Base-by-base conservation (phyloP, 2,797 vertebrate genomes). In the Oophaga sylvatica region DNA sequence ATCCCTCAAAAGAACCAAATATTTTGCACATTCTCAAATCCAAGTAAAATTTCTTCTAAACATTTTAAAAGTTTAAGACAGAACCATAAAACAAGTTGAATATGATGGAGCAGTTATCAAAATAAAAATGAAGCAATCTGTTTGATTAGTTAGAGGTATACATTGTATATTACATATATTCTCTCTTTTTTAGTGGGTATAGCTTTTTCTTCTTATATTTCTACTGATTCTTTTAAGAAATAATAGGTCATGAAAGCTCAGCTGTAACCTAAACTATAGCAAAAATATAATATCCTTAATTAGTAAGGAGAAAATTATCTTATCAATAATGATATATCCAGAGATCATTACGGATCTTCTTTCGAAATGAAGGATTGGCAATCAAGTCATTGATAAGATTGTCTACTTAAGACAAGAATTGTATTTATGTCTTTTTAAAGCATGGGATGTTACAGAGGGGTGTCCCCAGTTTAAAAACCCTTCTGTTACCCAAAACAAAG, bases 231-330 rank as follows among this genome's bases (percentile, higher is more conserved):
- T 53, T 89, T 86, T 86, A 83, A 79, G 65, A 86, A 89, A 89
- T 82, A 6, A 84, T 81, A 83, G 67, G 62, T 70, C 86, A 83
- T 73, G 88, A 86, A 89, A 71, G 84, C 80, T 80, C 65, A 73
- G 75, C 84, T 83, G 17, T 71, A 89, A 86, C 68, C 88, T 89
- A 89, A 89, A 79, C 88, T 89, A 86, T 86, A 86, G 88, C 80
- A 87, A 89, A 89, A 89, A 89, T 89, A 89, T 78, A 86, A 73
- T 83, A 89, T 87, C 84, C 84, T 89, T 89, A 86, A 83, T 89
- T 89, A 89, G 88, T 89, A 89, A 86, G 84, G 88, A 89, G 17
- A 87, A 8, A 70, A 73, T 48, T 78, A 86, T 89, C 60, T 83
- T 83, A 83, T 70, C 65, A 86, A 89, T 89, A 89, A 89, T 87